These are phyloP conservation scores for Spilarctia lutea DNA, from an alignment of 2,888 invertebrate species.

Conservation along the genomic window DNA sequence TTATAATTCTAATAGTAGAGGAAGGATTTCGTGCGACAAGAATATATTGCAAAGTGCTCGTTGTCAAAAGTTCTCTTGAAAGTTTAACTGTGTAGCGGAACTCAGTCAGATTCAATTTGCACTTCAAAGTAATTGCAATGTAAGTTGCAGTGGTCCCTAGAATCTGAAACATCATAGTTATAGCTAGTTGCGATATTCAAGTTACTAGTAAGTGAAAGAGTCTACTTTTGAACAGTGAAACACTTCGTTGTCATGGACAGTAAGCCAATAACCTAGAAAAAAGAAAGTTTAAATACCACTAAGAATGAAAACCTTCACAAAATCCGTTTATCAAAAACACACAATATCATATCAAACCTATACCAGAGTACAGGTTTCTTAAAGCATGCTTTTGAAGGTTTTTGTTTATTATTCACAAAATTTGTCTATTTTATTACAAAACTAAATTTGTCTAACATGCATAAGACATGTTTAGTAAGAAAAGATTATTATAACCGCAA, in stretches of 20 bases:
- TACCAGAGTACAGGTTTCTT: too few species aligned
- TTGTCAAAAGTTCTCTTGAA: constrained; percentile 62
- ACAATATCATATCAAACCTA: too few species aligned
- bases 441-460: too few species aligned
- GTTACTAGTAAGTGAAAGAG: neutral
- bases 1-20: neutral
- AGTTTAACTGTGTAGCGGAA: constrained; percentile 53
- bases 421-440: too few species aligned
- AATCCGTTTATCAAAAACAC: too few species aligned
- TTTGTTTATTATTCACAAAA: too few species aligned
- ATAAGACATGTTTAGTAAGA: too few species aligned
- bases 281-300: neutral
- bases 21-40: constrained; percentile 14
- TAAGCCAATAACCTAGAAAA: neutral
- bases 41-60: constrained; percentile 53
- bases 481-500: too few species aligned
- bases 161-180: neutral
- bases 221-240: neutral
- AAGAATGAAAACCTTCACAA: too few species aligned
- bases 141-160: constrained; percentile 17
- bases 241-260: neutral
- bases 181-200: too few species aligned
- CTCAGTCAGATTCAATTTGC: constrained; percentile 50
- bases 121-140: constrained; percentile 36
- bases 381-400: too few species aligned